phyloP scores from a whole-genome alignment of 2,888 invertebrate genomes.

The Chalcosyrphus nemorum region DNA sequence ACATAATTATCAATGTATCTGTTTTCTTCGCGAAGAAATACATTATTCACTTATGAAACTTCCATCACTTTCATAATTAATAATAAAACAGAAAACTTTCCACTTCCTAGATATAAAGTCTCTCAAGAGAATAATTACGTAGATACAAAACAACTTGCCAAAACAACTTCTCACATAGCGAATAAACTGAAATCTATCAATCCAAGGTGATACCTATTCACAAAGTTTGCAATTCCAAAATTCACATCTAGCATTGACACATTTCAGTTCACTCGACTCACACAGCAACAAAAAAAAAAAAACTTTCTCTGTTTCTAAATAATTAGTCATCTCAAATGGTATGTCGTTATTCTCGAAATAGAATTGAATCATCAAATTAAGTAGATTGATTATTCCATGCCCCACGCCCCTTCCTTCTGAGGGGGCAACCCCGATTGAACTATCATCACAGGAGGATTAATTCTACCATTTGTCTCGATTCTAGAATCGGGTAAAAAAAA shows the following conservation, averaged over 20 bases:
- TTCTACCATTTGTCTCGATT: slow-evolving; percentile 22
- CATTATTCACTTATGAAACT: neutral
- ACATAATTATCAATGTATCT: too few species aligned
- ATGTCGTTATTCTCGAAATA: slow-evolving; percentile 18
- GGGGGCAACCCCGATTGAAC: neutral
- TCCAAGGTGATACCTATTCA: neutral
- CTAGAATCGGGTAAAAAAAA: neutral
- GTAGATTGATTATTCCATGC: slow-evolving; percentile 45
- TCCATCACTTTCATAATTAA: neutral
- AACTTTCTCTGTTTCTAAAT: slow-evolving; percentile 4
- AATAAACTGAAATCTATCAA: neutral
- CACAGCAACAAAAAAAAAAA: too few species aligned
- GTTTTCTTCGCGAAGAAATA: too few species aligned
- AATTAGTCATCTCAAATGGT: slow-evolving; percentile 9
- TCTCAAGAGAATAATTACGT: slow-evolving; percentile 21
- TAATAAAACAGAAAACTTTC: neutral
- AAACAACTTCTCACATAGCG: neutral
- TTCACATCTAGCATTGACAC: neutral
- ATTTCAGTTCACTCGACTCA: slow-evolving; percentile 3
- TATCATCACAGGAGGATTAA: slow-evolving; percentile 36
- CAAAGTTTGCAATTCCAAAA: slow-evolving; percentile 2
- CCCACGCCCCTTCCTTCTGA: too few species aligned
- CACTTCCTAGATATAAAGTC: neutral
- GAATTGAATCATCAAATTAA: slow-evolving; percentile 47
- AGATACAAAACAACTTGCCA: slow-evolving; percentile 20